phyloP scores from a whole-genome alignment of 1,140 invertebrate genomes.

The Trissolcus basalis region DNA sequence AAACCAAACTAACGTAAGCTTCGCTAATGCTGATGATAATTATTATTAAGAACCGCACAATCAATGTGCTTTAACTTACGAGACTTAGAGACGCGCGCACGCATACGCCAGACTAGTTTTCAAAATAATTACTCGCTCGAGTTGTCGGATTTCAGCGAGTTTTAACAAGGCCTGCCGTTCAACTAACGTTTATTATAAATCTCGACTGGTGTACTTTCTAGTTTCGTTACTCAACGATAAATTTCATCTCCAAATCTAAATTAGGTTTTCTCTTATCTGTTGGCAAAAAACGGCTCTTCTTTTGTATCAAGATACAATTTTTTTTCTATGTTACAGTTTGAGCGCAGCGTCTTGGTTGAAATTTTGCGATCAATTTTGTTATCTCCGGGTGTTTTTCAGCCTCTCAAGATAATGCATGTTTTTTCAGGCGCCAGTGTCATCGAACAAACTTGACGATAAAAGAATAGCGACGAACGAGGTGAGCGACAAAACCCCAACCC shows the following conservation, averaged over 20 bases:
- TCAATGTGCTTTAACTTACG: conserved; percentile 8
- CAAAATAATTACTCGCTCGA: conserved; percentile 12
- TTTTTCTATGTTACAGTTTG: too few relatives aligned
- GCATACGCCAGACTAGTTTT: conserved; percentile 1
- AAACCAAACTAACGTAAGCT: conserved; percentile 4
- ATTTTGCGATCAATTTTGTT: background rate
- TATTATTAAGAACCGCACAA: conserved; percentile 16
- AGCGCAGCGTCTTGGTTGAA: too few relatives aligned
- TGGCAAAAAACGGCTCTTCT: too few relatives aligned
- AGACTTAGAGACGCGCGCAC: background rate
- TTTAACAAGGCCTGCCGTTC: conserved; percentile 12
- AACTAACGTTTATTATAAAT: background rate
- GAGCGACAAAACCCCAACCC: conserved; percentile 77
- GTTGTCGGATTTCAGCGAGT: conserved; percentile 7
- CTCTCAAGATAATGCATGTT: conserved; percentile 6
- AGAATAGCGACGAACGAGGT: conserved; percentile 83
- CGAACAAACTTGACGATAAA: conserved; percentile 80
- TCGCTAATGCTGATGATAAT: conserved; percentile 10
- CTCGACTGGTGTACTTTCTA: too few relatives aligned
- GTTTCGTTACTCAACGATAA: background rate
- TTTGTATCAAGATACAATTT: too few relatives aligned
- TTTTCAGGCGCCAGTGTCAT: conserved; percentile 35
- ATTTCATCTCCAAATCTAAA: too few relatives aligned
- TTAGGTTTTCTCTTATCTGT: too few relatives aligned
- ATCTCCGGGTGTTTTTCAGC: background rate